A percentile compares a stretch with the other conserved stretches of the same genome.
Conservation (phyloP, 2,797 vertebrate species). For the Sphaeramia orbicularis region DNA sequence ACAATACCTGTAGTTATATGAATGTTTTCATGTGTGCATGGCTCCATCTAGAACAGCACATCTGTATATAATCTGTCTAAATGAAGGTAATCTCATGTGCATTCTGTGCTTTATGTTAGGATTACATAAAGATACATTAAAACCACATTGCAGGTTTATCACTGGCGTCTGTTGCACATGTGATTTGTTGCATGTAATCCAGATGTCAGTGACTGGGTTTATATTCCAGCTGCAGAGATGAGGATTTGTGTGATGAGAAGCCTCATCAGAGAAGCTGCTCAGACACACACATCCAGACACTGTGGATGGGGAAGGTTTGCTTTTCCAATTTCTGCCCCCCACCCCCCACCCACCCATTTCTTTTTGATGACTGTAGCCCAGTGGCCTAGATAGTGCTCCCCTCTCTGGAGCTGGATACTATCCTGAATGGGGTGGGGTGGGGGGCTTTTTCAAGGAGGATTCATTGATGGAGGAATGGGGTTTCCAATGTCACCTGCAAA, state of each 20-base stretch:
- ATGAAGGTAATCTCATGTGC: background rate
- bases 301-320: slow-evolving; percentile 58
- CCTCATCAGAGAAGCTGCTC: slow-evolving; percentile 49
- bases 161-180: slow-evolving; percentile 23
- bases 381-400: slow-evolving; percentile 60
- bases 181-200: slow-evolving; percentile 66
- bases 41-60: background rate
- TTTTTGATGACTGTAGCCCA: slow-evolving; percentile 42
- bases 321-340: slow-evolving; percentile 35
- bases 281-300: slow-evolving; percentile 41
- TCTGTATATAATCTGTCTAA: slow-evolving; percentile 12
- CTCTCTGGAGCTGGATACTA: slow-evolving; percentile 17
- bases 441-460: slow-evolving; percentile 27
- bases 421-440: slow-evolving; percentile 19
- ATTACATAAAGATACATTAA: slow-evolving; percentile 14
- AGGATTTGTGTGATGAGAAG: slow-evolving; percentile 74
- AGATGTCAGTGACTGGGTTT: slow-evolving; percentile 75
- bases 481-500: background rate
- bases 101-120: slow-evolving; percentile 23
- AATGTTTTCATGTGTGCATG: no score
- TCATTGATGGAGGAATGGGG: background rate
- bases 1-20: background rate
- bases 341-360: slow-evolving; percentile 37
- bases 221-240: slow-evolving; percentile 59
- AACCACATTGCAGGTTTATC: slow-evolving; percentile 33